These are phyloP conservation scores for Cephus sareptanus DNA, from an alignment of 2,888 invertebrate genomes.

Conservation along the genomic window DNA sequence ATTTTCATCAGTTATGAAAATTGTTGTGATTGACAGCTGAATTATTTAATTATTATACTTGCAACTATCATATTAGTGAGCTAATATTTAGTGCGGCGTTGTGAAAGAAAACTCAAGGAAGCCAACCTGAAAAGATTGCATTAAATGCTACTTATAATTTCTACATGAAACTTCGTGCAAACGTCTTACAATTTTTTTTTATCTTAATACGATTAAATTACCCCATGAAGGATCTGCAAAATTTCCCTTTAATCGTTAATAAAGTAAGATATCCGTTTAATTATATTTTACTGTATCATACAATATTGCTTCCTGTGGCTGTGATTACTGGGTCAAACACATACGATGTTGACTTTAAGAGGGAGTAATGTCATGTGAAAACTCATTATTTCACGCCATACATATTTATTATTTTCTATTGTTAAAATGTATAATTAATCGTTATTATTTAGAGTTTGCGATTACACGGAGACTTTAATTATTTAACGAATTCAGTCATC, in stretches of 20 bases:
- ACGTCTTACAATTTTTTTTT: background rate
- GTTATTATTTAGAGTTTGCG: background rate
- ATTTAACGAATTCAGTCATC: background rate
- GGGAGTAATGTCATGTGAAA: slow-evolving; percentile 63
- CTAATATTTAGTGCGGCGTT: background rate
- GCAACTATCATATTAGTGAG: background rate
- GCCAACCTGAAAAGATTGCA: background rate
- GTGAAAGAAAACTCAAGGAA: background rate
- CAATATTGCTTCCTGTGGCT: slow-evolving; percentile 65
- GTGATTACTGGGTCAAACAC: slow-evolving; percentile 60
- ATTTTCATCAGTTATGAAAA: background rate
- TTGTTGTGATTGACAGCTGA: background rate
- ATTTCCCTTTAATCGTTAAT: background rate
- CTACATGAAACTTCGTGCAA: background rate
- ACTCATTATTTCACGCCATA: slow-evolving; percentile 61
- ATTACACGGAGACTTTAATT: background rate
- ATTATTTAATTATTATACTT: background rate
- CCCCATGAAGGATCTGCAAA: background rate
- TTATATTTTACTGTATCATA: slow-evolving; percentile 25
- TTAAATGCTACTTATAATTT: background rate
- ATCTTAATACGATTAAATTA: background rate
- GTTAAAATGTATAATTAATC: slow-evolving; percentile 38
- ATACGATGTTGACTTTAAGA: slow-evolving; percentile 64
- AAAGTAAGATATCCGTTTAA: slow-evolving; percentile 1
- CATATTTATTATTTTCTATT: slow-evolving; percentile 35